These are phyloP conservation scores for Scolopax mira DNA, from an alignment of 2,113 vertebrate genomes.

Conservation along the genomic window DNA sequence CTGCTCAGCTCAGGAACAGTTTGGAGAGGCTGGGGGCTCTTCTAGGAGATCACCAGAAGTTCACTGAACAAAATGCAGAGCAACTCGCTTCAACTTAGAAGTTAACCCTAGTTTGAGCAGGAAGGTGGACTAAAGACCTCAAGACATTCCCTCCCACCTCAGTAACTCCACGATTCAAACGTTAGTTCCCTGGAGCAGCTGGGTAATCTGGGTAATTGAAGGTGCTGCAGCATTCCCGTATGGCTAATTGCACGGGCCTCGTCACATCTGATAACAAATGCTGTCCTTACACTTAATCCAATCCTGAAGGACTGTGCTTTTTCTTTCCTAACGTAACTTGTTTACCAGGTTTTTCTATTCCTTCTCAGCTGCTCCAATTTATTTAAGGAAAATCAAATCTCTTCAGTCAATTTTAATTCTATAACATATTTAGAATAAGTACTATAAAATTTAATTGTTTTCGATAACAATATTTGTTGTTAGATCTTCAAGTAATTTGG, in stretches of 20 bases:
- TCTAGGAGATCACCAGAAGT: background rate
- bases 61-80: background rate
- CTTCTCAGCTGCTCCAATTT: background rate
- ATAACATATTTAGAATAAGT: constrained; percentile 63
- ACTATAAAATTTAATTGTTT: constrained; percentile 55
- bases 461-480: constrained; percentile 53
- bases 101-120: background rate
- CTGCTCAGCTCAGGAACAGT: background rate
- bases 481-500: constrained; percentile 48
- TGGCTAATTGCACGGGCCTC: background rate
- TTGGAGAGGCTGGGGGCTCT: background rate
- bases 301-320: background rate
- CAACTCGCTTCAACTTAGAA: background rate
- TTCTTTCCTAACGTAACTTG: background rate
- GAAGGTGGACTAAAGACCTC: background rate
- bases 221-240: background rate
- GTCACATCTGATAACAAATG: background rate
- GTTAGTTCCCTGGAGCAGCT: background rate
- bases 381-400: constrained; percentile 57
- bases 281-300: background rate
- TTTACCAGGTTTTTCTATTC: constrained; percentile 13
- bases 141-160: background rate
- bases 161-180: background rate
- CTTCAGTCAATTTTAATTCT: constrained; percentile 66
- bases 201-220: accelerated